Evolutionary conservation across 2,888 invertebrate genomes (phyloP), one percentile per base, ranked within the genome.

Genomic region (Pimpla rufipes): DNA sequence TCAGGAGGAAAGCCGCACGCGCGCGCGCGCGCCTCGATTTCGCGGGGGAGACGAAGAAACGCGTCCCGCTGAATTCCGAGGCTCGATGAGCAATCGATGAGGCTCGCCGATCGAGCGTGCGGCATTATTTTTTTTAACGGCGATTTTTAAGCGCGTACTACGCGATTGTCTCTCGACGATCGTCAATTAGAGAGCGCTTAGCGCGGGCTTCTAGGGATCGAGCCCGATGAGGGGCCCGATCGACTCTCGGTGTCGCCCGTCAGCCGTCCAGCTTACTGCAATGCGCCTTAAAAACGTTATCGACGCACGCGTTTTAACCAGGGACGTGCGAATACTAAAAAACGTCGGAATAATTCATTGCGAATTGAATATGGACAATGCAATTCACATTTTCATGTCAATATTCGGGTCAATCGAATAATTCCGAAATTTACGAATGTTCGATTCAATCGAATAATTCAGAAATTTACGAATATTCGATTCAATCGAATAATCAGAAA

Each of bases 1-100:
- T 71, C 40, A 23, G 74, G 86, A 83, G 80, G 59, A 77, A 67
- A 79, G 66, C 62, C 29, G 64, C 71, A 13, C 57, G 50, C 16
- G 18, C n/a, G 35, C 57, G 71, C 67, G 13, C 40, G 5, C 73
- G 5, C 45, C n/a, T 45, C 73, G 59, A 52, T 52, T 23, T 75
- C 37, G 13, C 70, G 70, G 47, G 57, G 13, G 4, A 42, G 18
- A 52, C 64, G 71, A 6, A 42, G 40, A 74, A 59, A 57, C 16
- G 37, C 66, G 47, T 67, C 29, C 8, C 70, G 66, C 8, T 71
- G 52, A 62, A 47, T 40, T 37, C 11, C 16, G 73, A 16, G n/a
- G n/a, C 37, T 8, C n/a, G n/a, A n/a, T n/a, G n/a, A n/a, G n/a
- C n/a, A n/a, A n/a, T n/a, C n/a, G n/a, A n/a, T n/a, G n/a, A n/a